Base-by-base conservation (phyloP, 2,113 vertebrate genomes). In the Prolemur simus region DNA sequence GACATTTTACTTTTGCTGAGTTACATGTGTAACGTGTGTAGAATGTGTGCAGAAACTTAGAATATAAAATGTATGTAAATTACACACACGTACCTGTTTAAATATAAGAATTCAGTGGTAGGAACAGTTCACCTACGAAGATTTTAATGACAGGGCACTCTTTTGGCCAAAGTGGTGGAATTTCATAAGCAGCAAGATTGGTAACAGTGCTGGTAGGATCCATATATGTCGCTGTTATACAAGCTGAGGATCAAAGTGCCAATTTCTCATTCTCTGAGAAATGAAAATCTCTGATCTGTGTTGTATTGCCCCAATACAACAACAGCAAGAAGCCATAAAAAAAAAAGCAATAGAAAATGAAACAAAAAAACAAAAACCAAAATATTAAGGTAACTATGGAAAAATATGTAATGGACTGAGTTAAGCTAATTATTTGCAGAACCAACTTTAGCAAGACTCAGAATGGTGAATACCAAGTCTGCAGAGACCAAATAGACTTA, bases 101-200 rank as follows among this genome's bases (percentile, higher is more conserved):
- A 96, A 98, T 98, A 98, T 98, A 98, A 98, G 97, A 98, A 98
- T 98, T 98, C 39, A 45, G 39, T 93, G 87, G 95, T 93, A 94
- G 91, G 64, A 91, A 58, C 74, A 95, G 49, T 78, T 92, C 92
- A 73, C 86, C 91, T 82, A 84, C 87, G 68, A 85, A 60, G 71
- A 49, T 34, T 89, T 74, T 73, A 84, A 84, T 0, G 14, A 91
- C 78, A 96, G 94, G 96, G 82, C 96, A 49, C 93, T 89, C 58
- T 96, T 92, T 66, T 89, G 94, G 91, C 93, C 94, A 95, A 89
- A 94, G 89, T 45, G 23, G 83, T 97, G 29, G 73, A 56, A 71
- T 85, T 96, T 74, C 25, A 39, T 58, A 93, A 92, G 96, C 82
- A 73, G 87, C 39, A n/a, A 95, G 91, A 18, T n/a, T 87, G 89